Percentiles rank a stretch among this genome's conserved stretches.
Conservation (phyloP, 2,888 invertebrate genomes). For the Aleiodes alternator region DNA sequence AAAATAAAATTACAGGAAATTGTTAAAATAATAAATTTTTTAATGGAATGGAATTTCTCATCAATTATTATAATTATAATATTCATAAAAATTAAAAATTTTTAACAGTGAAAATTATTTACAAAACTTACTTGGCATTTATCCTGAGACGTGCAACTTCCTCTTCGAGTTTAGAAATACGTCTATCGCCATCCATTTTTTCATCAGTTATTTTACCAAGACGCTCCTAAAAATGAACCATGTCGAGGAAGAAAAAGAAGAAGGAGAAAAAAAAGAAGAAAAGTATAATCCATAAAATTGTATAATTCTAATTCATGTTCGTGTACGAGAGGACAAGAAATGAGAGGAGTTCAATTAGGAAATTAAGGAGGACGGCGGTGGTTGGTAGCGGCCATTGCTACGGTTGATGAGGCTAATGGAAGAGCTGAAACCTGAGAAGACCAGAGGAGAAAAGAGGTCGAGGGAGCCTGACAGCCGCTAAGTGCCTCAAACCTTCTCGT, state of each 20-base stretch:
- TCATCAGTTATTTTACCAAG: constrained; percentile 64
- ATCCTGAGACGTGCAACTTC: constrained; percentile 67
- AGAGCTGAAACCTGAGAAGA: constrained; percentile 72
- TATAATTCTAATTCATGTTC: background rate
- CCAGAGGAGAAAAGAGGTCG: constrained; percentile 57
- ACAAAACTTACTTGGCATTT: constrained; percentile 68
- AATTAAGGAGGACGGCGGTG: constrained; percentile 62
- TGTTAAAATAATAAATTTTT: background rate
- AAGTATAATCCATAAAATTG: constrained; percentile 18
- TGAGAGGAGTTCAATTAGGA: constrained; percentile 67
- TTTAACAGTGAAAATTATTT: constrained; percentile 4
- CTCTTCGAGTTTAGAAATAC: constrained; percentile 67
- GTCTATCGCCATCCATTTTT: constrained; percentile 65
- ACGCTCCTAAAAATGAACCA: constrained; percentile 60
- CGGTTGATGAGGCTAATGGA: constrained; percentile 74
- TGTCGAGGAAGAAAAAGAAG: too few species aligned
- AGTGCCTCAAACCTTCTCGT: constrained; percentile 65
- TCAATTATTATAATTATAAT: background rate
- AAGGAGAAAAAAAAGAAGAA: constrained; percentile 2
- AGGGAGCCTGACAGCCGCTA: constrained; percentile 72
- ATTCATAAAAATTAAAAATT: constrained; percentile 8
- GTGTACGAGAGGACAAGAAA: constrained; percentile 27
- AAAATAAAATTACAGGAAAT: background rate
- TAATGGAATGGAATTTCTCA: background rate
- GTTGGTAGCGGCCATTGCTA: constrained; percentile 66